Conservation (phyloP, 2,113 vertebrate genomes). For the Pelecanus crispus region DNA sequence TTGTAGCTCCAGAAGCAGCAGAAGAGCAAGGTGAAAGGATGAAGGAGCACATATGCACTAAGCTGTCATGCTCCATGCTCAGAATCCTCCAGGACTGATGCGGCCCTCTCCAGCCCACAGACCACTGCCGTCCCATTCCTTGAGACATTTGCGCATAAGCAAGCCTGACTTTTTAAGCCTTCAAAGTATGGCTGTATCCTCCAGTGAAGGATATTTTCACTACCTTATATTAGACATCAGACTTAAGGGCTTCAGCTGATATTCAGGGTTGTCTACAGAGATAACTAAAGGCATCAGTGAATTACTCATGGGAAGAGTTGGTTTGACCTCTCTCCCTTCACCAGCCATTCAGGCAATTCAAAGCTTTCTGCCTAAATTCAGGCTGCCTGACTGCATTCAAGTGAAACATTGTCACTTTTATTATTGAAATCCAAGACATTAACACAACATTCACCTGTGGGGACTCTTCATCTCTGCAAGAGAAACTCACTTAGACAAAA, state of each 20-base stretch:
- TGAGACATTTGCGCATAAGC: neutral
- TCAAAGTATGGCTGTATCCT: neutral
- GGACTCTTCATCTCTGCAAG: neutral
- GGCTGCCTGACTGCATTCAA: neutral
- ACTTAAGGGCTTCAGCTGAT: neutral
- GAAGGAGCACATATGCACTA: neutral
- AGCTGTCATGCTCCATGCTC: neutral
- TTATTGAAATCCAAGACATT: neutral
- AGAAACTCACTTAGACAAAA: neutral
- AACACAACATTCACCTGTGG: neutral
- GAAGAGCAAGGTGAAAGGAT: neutral
- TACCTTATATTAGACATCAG: neutral
- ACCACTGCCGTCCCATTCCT: fast-evolving
- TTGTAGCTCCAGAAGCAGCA: neutral
- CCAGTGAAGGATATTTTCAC: neutral
- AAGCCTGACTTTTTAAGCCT: neutral
- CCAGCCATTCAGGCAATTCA: neutral
- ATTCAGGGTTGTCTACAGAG: neutral
- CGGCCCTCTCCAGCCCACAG: neutral
- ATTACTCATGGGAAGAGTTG: neutral
- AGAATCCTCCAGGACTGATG: neutral
- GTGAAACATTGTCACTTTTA: neutral
- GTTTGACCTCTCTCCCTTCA: neutral
- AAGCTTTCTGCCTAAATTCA: neutral
- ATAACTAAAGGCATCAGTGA: neutral